Evolutionary conservation across 1,140 invertebrate species (phyloP).

Genomic region (Dolichoris vasculosae): DNA sequence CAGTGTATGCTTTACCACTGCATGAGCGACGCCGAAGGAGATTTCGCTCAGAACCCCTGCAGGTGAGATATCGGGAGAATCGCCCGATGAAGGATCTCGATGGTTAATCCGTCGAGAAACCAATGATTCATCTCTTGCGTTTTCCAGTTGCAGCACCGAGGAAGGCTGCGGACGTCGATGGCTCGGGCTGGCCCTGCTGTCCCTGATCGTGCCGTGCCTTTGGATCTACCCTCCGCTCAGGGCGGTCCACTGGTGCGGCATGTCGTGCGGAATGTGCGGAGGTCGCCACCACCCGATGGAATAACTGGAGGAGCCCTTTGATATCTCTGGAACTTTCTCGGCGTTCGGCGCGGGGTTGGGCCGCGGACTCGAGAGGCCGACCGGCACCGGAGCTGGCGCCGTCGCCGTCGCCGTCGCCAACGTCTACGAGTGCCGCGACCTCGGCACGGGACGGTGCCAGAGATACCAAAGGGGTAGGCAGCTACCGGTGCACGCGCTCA

Average conservation of each 20-base stretch:
- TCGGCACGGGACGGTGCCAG: conserved; percentile 69
- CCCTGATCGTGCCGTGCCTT: conserved; percentile 91
- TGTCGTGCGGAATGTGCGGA: conserved; percentile 86
- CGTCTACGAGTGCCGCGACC: conserved; percentile 70
- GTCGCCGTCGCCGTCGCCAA: conserved; percentile 64
- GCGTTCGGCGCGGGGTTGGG: conserved; percentile 52
- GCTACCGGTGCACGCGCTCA: conserved; percentile 70
- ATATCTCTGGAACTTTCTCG: conserved; percentile 69
- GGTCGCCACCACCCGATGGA: conserved; percentile 84
- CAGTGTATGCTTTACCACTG: conserved; percentile 95
- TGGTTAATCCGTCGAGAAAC: no score
- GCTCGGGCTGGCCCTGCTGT: conserved; percentile 89
- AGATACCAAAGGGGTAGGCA: conserved; percentile 73
- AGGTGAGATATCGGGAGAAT: no score
- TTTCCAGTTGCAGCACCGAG: conserved; percentile 73
- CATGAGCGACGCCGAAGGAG: conserved; percentile 89
- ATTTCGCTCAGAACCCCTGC: conserved; percentile 87
- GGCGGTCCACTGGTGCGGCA: conserved; percentile 88
- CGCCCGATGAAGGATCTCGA: no score
- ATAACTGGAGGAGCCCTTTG: conserved; percentile 74
- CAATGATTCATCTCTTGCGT: no score
- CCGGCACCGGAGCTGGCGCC: not conserved
- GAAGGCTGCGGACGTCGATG: conserved; percentile 80
- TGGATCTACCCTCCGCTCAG: conserved; percentile 93
- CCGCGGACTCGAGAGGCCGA: conserved; percentile 26